These are phyloP conservation scores for Drosophila parthenogenetica DNA, from an alignment of 2,888 invertebrate genomes.

Conservation along the genomic window DNA sequence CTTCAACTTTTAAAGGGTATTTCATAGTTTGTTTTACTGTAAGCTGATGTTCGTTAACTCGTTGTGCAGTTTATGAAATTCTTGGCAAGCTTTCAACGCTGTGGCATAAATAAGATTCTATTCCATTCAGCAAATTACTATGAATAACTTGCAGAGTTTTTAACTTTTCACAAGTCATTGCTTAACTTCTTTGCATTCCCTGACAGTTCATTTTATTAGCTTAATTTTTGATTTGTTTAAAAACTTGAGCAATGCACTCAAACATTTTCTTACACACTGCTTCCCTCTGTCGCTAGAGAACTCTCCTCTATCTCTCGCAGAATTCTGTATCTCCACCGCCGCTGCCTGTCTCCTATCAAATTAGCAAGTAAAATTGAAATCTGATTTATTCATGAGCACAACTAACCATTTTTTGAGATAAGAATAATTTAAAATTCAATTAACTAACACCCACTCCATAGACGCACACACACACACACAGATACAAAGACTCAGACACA, in stretches of 20 bases:
- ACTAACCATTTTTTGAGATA: conserved; percentile 65
- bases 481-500: conserved; percentile 1
- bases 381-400: conserved; percentile 74
- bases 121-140: conserved; percentile 44
- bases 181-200: conserved; percentile 48
- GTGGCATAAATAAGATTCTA: conserved; percentile 44
- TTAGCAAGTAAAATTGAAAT: conserved; percentile 77
- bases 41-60: conserved; percentile 3
- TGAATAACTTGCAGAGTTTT: conserved; percentile 50
- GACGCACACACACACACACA: conserved; percentile 15
- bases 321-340: neutral
- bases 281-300: neutral
- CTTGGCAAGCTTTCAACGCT: conserved; percentile 37
- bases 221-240: conserved; percentile 61
- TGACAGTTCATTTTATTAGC: conserved; percentile 64
- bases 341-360: conserved; percentile 65
- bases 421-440: conserved; percentile 76
- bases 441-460: conserved; percentile 49
- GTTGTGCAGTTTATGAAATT: conserved; percentile 36
- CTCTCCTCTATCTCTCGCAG: neutral
- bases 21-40: neutral
- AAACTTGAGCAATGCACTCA: conserved; percentile 49
- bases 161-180: conserved; percentile 49
- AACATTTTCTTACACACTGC: conserved; percentile 12
- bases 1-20: neutral